Base-by-base conservation (phyloP, 2,113 vertebrate species). In the Bagarius yarrelli region DNA sequence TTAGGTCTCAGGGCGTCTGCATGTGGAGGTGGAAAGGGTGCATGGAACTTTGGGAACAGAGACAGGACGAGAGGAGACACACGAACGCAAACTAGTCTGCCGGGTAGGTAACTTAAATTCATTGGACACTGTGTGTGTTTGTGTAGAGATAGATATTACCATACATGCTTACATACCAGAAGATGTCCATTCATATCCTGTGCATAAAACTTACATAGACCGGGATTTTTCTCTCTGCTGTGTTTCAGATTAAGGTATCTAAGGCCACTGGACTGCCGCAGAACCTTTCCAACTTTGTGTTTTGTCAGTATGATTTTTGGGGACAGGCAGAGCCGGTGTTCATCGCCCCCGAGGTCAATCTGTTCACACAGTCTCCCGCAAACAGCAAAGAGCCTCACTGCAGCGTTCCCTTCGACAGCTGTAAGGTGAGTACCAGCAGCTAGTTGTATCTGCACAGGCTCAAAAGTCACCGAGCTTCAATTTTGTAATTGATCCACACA, bases 221-320 rank as follows among this genome's bases (percentile, higher is more conserved):
- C 1, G 1, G 9, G 18, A 14, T 8, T 55, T 30, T 21, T 63
- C 40, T 64, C 27, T 52, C 25, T 57, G 21, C 50, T 64, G 12
- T 27, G 6, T 80, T 84, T 21, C 90, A 99, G 98, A 95, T 98
- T 76, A 98, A 96, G 92, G 96, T 99, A 70, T 93, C 98, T 18
- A 96, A 97, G 80, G 98, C 98, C 67, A 98, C 96, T 0, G 97
- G 98, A 70, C 90, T 99, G 81, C 98, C 98, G 0, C 95, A 96
- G 88, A 94, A 95, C 80, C 93, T 98, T 78, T 96, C 94, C 88
- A 97, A 96, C 91, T 99, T 96, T 0, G 98, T 99, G n/a, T 98
- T 98, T 93, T 99, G 98, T 90, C 96, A 97, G 85, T 99, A 99
- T 30, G 92, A 89, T 0, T 99, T 98, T 90, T 99, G 97, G 95